A percentile compares a stretch with the other conserved stretches of the same genome.
Conservation (phyloP, 2,797 vertebrate genomes). For the Alca torda region DNA sequence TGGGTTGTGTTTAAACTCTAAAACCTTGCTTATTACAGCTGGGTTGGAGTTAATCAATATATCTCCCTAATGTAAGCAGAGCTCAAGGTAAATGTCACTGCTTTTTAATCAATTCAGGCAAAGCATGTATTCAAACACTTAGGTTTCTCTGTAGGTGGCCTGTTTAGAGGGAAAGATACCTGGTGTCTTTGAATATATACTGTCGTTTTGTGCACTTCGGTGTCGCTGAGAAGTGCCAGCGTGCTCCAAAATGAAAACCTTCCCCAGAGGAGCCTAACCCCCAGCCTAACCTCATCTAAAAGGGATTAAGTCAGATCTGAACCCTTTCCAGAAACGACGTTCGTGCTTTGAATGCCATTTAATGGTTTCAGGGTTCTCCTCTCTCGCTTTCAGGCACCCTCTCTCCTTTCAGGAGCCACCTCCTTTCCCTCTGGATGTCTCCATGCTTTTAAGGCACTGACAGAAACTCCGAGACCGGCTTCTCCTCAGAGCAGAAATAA, state of each 20-base stretch:
- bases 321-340: fast-evolving
- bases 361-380: not conserved
- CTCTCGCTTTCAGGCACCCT: not conserved
- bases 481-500: not conserved
- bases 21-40: not conserved
- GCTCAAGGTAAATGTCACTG: not conserved
- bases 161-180: not conserved
- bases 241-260: fast-evolving
- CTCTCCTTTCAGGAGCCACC: not conserved
- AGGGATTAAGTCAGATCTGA: not conserved
- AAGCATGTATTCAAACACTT: not conserved
- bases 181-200: fast-evolving
- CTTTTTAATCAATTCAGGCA: not conserved
- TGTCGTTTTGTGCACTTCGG: fast-evolving
- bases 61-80: not conserved
- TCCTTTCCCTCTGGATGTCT: not conserved
- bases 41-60: not conserved
- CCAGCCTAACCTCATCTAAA: not conserved
- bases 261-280: not conserved
- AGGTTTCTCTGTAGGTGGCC: not conserved
- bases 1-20: not conserved
- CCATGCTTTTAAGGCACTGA: fast-evolving
- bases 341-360: fast-evolving
- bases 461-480: not conserved
- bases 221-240: fast-evolving